Percentiles rank a stretch among this genome's conserved stretches.
These are phyloP conservation scores for Amphiprion clarkii DNA, from an alignment of 2,797 vertebrate genomes.

Conservation along the genomic window DNA sequence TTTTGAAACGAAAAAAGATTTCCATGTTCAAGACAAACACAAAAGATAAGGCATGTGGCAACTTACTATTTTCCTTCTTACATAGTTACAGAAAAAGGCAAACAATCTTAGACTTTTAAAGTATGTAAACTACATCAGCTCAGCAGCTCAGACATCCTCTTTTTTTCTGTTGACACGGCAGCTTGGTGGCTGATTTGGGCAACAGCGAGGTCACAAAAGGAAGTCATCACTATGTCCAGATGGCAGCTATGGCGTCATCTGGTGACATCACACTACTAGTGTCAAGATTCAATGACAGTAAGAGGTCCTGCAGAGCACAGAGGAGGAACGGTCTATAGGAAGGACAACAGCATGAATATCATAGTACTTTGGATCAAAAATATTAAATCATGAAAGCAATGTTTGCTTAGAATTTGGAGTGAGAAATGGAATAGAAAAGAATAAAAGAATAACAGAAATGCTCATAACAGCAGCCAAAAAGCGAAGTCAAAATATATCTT, in stretches of 20 bases:
- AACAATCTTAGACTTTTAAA: conserved; percentile 21
- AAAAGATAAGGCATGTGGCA: not conserved
- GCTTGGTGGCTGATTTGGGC: conserved; percentile 60
- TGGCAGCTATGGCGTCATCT: conserved; percentile 68
- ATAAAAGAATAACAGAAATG: not conserved
- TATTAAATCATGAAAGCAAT: not conserved
- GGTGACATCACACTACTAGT: conserved; percentile 72
- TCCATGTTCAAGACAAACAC: not conserved
- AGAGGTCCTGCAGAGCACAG: conserved; percentile 34
- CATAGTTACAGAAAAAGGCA: not conserved
- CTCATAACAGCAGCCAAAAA: not conserved
- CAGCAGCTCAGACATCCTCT: conserved; percentile 18
- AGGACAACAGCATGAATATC: not conserved
- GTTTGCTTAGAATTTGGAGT: not conserved
- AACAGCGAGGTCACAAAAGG: conserved; percentile 59
- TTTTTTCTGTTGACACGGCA: conserved; percentile 72
- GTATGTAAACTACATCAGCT: conserved; percentile 13
- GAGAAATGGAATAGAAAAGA: not conserved
- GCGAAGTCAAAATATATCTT: not conserved
- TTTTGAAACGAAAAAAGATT: no score
- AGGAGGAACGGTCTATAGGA: conserved; percentile 2
- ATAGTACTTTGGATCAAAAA: not conserved
- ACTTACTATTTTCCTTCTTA: not conserved
- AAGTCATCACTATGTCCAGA: conserved; percentile 75
- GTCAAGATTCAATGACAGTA: conserved; percentile 48